Percentiles rank a stretch among this genome's conserved stretches.
Evolutionary conservation across 2,797 vertebrate species (phyloP).

Genomic region (Acanthis flammea): DNA sequence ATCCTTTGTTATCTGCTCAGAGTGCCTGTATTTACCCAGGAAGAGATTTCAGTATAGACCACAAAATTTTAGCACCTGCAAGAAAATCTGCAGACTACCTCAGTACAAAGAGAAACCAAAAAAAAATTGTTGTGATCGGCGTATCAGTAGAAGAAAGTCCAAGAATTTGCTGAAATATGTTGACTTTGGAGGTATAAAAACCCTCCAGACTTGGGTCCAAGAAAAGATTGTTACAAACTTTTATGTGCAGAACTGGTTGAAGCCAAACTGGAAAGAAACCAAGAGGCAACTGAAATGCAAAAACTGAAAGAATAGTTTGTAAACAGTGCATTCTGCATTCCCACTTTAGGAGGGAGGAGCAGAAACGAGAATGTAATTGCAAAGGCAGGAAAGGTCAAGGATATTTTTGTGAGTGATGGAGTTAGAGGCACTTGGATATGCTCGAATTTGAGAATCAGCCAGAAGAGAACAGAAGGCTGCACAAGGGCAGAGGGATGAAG

Average conservation of each 20-base stretch:
- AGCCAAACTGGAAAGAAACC: constrained; percentile 43
- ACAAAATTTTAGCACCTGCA: not conserved
- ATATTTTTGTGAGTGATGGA: constrained; percentile 54
- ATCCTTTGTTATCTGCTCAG: not conserved
- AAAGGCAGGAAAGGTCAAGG: constrained; percentile 54
- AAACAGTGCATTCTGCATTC: constrained; percentile 44
- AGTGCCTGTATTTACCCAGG: not conserved
- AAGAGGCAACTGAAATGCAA: constrained; percentile 48
- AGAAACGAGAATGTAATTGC: not conserved
- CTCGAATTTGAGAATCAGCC: constrained; percentile 48
- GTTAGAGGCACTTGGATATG: constrained; percentile 18
- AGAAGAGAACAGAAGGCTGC: constrained; percentile 64
- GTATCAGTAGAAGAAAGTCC: constrained; percentile 2
- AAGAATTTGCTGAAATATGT: constrained; percentile 30
- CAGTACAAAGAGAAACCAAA: not conserved
- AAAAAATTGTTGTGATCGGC: not conserved
- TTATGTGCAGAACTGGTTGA: not conserved
- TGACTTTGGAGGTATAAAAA: constrained; percentile 27
- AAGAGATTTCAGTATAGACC: not conserved
- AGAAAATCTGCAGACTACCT: not conserved
- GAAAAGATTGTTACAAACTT: constrained; percentile 32
- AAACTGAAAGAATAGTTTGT: constrained; percentile 51
- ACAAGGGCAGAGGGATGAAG: constrained; percentile 60
- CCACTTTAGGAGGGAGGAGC: not conserved
- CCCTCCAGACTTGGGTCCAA: not conserved